phyloP scores from a whole-genome alignment of 2,113 vertebrate species.

The Puffinus mauretanicus region DNA sequence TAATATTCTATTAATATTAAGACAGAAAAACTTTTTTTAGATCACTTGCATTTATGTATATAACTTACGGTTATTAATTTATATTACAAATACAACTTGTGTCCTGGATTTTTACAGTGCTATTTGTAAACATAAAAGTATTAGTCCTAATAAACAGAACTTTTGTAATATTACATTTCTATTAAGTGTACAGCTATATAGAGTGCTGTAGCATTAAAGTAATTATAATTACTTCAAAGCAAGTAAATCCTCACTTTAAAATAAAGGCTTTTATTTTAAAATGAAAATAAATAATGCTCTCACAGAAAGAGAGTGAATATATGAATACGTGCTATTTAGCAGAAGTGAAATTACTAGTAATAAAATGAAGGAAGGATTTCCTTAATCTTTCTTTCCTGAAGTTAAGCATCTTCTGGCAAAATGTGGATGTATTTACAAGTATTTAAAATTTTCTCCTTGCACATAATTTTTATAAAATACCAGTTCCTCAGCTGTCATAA shows the following conservation, averaged over 20 bases:
- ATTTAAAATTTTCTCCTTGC: background rate
- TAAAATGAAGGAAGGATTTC: background rate
- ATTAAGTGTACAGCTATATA: conserved; percentile 13
- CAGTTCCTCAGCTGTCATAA: background rate
- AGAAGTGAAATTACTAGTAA: background rate
- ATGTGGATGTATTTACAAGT: background rate
- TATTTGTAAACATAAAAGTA: conserved; percentile 48
- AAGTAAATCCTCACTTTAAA: background rate
- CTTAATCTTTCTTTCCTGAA: background rate
- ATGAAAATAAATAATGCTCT: background rate
- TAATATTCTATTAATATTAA: conserved; percentile 45
- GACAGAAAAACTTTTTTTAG: conserved; percentile 1
- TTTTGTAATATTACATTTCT: background rate
- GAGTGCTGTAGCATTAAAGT: background rate
- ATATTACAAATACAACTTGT: conserved; percentile 32
- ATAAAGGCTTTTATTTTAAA: background rate
- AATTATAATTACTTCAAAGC: background rate
- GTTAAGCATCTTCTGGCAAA: background rate
- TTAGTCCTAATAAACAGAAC: background rate
- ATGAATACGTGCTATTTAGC: background rate
- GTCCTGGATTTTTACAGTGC: conserved; percentile 17
- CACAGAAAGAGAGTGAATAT: background rate
- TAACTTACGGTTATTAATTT: background rate
- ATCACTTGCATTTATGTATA: conserved; percentile 28
- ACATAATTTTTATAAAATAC: background rate